Evolutionary conservation across 2,797 vertebrate species (phyloP).

Genomic region (Crenuchus spilurus): DNA sequence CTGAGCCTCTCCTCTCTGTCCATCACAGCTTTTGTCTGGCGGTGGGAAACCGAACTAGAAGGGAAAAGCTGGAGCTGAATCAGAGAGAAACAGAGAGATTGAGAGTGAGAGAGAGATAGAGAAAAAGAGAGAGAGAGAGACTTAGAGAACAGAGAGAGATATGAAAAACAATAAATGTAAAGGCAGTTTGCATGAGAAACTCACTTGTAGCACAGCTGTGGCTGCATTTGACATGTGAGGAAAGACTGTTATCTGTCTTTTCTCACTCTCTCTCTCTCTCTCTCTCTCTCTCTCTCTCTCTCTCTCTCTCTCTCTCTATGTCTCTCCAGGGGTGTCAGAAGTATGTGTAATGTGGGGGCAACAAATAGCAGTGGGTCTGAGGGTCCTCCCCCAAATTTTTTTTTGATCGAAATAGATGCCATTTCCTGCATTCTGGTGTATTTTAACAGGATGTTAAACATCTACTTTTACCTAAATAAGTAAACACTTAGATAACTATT

Average conservation of each 20-base stretch:
- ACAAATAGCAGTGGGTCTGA: no score
- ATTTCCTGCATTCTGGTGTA: no score
- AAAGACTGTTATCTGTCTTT: constrained; percentile 18
- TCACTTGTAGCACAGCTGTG: constrained; percentile 65
- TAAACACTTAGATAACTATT: no score
- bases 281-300: no score
- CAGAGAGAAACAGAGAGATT: constrained; percentile 43
- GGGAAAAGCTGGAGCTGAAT: constrained; percentile 55
- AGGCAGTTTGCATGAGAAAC: constrained; percentile 46
- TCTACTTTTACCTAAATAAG: no score
- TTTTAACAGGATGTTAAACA: no score
- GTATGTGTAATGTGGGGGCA: no score
- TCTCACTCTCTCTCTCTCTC: not conserved
- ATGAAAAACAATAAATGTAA: not conserved
- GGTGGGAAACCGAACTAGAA: constrained; percentile 53
- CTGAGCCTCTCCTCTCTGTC: constrained; percentile 43
- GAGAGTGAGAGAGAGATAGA: constrained; percentile 33
- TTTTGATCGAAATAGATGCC: no score
- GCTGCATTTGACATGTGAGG: constrained; percentile 59
- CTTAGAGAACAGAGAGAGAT: not conserved
- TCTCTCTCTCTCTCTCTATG: not conserved
- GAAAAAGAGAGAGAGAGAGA: constrained; percentile 4
- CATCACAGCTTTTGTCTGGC: constrained; percentile 55
- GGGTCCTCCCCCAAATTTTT: no score
- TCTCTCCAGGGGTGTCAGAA: no score